Evolutionary conservation across 2,113 vertebrate genomes (phyloP).

Genomic region (Syngnathoides biaculeatus): DNA sequence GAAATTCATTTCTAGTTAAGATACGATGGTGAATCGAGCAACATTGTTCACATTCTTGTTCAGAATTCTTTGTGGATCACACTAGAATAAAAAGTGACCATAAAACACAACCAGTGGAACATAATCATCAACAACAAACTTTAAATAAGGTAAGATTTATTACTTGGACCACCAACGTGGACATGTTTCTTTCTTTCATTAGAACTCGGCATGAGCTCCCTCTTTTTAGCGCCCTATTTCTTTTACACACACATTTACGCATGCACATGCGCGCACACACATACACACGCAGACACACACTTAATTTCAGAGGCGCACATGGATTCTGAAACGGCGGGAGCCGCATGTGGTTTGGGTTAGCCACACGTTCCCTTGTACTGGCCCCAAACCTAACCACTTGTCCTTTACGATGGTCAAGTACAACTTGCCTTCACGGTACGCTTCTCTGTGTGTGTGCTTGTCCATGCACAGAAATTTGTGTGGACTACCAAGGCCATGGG

Average conservation of each 20-base stretch:
- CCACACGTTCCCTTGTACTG: slow-evolving; percentile 51
- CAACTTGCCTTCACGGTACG: slow-evolving; percentile 22
- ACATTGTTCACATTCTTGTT: background rate
- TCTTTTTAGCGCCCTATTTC: slow-evolving; percentile 24
- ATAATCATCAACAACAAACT: background rate
- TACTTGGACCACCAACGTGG: background rate
- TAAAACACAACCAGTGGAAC: background rate
- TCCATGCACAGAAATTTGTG: slow-evolving; percentile 34
- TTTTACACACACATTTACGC: background rate
- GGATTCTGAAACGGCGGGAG: slow-evolving; percentile 29
- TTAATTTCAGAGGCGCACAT: slow-evolving; percentile 33
- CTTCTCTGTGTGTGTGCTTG: slow-evolving; percentile 26
- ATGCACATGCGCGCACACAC: background rate
- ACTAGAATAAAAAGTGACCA: background rate
- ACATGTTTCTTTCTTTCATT: background rate
- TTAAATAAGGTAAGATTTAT: background rate
- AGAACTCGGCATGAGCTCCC: slow-evolving; percentile 29
- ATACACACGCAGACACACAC: background rate
- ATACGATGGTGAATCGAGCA: background rate
- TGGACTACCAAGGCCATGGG: background rate
- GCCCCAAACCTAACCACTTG: slow-evolving; percentile 58
- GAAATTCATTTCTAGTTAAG: background rate
- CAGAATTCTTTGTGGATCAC: background rate
- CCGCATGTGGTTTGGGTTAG: slow-evolving; percentile 71
- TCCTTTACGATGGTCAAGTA: slow-evolving; percentile 49